Evolutionary conservation across 2,797 vertebrate species (phyloP).

Genomic region (Macrochelys suwanniensis): DNA sequence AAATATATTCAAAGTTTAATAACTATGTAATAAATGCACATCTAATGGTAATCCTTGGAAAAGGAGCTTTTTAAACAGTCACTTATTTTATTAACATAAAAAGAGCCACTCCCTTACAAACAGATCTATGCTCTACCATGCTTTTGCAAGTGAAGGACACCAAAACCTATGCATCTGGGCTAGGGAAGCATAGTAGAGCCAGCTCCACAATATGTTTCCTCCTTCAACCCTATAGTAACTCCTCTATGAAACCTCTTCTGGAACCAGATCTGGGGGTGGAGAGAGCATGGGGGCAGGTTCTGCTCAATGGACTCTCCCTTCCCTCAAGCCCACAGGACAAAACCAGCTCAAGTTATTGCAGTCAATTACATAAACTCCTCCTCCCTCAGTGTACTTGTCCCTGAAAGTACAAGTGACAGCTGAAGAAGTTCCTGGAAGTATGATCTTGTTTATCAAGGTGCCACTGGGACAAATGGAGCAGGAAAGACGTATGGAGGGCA

Average conservation of each 20-base stretch:
- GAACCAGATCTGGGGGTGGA: neutral
- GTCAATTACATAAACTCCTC: neutral
- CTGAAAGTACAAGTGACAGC: neutral
- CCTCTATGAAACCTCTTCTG: neutral
- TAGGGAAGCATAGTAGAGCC: neutral
- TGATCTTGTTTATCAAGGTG: neutral
- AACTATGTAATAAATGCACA: conserved; percentile 64
- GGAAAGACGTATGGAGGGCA: neutral
- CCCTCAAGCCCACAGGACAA: neutral
- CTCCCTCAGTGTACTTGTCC: neutral
- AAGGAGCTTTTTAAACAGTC: conserved; percentile 21
- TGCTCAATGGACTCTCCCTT: neutral
- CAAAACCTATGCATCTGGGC: neutral
- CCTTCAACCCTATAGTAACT: neutral
- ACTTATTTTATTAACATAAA: neutral
- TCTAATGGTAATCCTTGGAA: conserved; percentile 45
- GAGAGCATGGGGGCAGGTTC: neutral
- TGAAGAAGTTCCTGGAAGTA: neutral
- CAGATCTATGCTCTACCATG: neutral
- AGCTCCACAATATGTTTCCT: neutral
- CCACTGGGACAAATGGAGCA: neutral
- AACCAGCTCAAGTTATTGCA: neutral
- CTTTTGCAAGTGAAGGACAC: neutral
- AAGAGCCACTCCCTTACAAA: neutral
- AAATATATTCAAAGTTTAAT: conserved; percentile 66